These are phyloP conservation scores for Colossoma macropomum DNA, from an alignment of 2,113 vertebrate species.

Conservation along the genomic window DNA sequence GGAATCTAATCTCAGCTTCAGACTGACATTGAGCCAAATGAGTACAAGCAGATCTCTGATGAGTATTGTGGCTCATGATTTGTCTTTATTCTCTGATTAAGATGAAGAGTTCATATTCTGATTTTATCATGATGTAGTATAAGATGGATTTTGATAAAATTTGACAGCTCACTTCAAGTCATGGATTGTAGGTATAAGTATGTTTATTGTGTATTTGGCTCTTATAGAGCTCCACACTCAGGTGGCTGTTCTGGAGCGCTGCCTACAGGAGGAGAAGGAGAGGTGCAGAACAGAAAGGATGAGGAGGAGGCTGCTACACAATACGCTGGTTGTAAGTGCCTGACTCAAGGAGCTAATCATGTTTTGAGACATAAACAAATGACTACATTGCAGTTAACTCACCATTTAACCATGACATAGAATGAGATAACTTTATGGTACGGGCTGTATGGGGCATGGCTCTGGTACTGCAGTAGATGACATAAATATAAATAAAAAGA, in stretches of 20 bases:
- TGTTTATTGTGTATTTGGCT: neutral
- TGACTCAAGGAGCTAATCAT: neutral
- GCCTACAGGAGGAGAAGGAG: conserved; percentile 72
- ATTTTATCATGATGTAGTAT: neutral
- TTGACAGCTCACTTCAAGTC: too few species aligned
- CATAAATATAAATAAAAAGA: neutral
- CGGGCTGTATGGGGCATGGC: neutral
- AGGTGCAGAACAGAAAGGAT: conserved; percentile 67
- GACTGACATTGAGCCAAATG: neutral
- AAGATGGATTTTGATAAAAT: too few species aligned
- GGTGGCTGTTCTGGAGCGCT: conserved; percentile 66
- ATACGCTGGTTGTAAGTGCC: conserved; percentile 71
- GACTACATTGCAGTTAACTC: neutral
- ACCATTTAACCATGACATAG: neutral
- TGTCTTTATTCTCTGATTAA: neutral
- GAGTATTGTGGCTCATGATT: neutral
- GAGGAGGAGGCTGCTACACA: conserved; percentile 73
- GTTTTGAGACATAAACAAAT: neutral
- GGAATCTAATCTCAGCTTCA: neutral
- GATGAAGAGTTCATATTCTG: neutral
- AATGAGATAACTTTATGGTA: neutral
- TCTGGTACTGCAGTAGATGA: neutral
- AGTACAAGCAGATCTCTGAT: neutral
- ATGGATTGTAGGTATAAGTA: too few species aligned
- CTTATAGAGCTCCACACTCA: conserved; percentile 62